A percentile compares a stretch with the other conserved stretches of the same genome.
Conservation (phyloP, 2,888 invertebrate genomes). For the Ptilodon capucinus region DNA sequence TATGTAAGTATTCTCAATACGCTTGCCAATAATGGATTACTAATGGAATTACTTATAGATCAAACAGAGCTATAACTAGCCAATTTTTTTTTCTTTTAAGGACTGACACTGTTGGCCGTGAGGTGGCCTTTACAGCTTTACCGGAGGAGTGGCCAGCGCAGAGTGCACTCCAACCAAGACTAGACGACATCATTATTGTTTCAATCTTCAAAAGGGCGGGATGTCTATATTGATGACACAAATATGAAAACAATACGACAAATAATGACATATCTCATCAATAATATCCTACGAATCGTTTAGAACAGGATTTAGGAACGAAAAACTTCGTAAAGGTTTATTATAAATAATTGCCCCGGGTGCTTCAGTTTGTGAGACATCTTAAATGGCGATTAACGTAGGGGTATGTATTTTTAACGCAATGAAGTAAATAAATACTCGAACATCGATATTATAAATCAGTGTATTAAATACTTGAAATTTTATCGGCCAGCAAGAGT, state of each 20-base stretch:
- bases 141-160: too few species aligned
- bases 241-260: background rate
- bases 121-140: too few species aligned
- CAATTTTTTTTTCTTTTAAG: too few species aligned
- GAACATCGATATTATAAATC: too few species aligned
- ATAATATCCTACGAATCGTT: background rate
- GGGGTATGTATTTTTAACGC: too few species aligned
- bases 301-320: background rate
- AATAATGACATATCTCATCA: background rate
- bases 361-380: too few species aligned
- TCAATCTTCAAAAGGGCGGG: background rate
- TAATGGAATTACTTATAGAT: background rate
- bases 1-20: background rate
- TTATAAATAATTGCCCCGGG: background rate
- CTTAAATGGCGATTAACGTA: too few species aligned
- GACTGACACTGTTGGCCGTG: too few species aligned
- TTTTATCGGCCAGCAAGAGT: background rate
- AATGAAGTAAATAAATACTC: too few species aligned
- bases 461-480: too few species aligned
- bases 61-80: background rate
- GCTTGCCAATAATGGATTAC: background rate
- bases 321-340: background rate
- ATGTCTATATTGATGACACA: background rate
- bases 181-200: background rate
- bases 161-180: too few species aligned